These are phyloP conservation scores for Dicyrtoma fusca DNA, from an alignment of 2,888 invertebrate species.

Conservation along the genomic window DNA sequence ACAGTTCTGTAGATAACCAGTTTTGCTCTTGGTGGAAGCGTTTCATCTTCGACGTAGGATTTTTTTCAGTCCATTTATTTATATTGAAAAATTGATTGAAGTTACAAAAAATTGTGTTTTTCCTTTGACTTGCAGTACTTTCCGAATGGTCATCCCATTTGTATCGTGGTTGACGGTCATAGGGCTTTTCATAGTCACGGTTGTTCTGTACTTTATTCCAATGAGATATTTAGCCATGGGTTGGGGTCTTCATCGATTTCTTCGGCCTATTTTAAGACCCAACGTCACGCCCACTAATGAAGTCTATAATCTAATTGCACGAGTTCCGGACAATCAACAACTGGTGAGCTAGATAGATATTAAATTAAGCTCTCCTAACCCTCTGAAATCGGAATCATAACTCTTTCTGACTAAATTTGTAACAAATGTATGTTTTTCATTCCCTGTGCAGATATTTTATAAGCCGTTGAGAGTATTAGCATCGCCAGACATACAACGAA, in stretches of 20 bases:
- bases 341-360: conserved; percentile 42
- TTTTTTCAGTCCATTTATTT: neutral
- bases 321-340: conserved; percentile 56
- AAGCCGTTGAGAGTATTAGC: conserved; percentile 44
- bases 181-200: conserved; percentile 50
- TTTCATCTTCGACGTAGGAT: neutral
- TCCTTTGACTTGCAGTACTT: conserved; percentile 43
- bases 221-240: conserved; percentile 55
- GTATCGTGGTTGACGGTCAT: conserved; percentile 54
- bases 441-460: conserved; percentile 44
- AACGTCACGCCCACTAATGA: conserved; percentile 54
- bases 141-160: conserved; percentile 55
- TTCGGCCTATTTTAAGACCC: conserved; percentile 52
- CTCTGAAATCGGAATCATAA: too few species aligned
- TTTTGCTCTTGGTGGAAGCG: too few species aligned
- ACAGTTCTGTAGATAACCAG: too few species aligned
- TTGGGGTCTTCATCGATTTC: conserved; percentile 55
- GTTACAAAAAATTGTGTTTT: conserved; percentile 1
- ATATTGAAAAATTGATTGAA: neutral
- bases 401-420: too few species aligned
- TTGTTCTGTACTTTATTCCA: conserved; percentile 54
- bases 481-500: conserved; percentile 42
- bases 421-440: neutral
- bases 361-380: too few species aligned
- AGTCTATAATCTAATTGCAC: conserved; percentile 53